Conservation (phyloP, 2,888 invertebrate genomes). For the Chydorus sphaericus region DNA sequence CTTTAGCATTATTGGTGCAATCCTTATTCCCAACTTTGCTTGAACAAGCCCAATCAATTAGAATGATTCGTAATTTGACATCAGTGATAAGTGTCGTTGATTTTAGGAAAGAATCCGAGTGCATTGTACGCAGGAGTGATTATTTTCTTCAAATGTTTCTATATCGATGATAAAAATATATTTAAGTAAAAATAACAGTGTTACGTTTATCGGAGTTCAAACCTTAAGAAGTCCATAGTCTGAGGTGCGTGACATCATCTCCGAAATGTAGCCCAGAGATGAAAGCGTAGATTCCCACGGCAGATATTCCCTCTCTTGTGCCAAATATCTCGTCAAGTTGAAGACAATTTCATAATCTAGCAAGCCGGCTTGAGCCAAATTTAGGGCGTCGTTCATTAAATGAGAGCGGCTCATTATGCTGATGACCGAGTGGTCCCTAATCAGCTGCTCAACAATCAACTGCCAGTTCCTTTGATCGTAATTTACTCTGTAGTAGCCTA, state of each 20-base stretch:
- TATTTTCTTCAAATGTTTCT: constrained; percentile 49
- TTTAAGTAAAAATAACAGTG: not conserved
- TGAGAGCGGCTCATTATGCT: constrained; percentile 70
- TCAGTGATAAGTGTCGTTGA: constrained; percentile 49
- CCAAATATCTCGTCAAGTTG: constrained; percentile 62
- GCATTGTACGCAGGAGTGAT: constrained; percentile 49
- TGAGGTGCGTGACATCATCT: constrained; percentile 57
- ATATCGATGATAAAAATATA: not conserved
- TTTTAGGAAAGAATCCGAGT: constrained; percentile 49
- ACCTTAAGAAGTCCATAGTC: constrained; percentile 52
- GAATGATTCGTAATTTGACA: constrained; percentile 53
- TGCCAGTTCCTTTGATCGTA: constrained; percentile 31
- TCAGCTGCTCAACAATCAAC: constrained; percentile 47
- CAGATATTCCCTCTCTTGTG: constrained; percentile 60
- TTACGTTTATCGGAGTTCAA: constrained; percentile 26
- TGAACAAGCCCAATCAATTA: constrained; percentile 57
- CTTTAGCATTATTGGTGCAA: constrained; percentile 56
- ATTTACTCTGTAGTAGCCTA: constrained; percentile 7
- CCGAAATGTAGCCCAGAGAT: constrained; percentile 58
- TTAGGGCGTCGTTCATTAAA: constrained; percentile 72
- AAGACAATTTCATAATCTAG: constrained; percentile 55
- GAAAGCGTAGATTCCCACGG: constrained; percentile 74
- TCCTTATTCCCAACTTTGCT: constrained; percentile 56
- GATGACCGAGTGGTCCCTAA: constrained; percentile 44
- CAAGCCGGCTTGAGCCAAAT: constrained; percentile 57